These are phyloP conservation scores for Caenorhabditis becei DNA, from an alignment of 2,888 invertebrate genomes.

Conservation along the genomic window DNA sequence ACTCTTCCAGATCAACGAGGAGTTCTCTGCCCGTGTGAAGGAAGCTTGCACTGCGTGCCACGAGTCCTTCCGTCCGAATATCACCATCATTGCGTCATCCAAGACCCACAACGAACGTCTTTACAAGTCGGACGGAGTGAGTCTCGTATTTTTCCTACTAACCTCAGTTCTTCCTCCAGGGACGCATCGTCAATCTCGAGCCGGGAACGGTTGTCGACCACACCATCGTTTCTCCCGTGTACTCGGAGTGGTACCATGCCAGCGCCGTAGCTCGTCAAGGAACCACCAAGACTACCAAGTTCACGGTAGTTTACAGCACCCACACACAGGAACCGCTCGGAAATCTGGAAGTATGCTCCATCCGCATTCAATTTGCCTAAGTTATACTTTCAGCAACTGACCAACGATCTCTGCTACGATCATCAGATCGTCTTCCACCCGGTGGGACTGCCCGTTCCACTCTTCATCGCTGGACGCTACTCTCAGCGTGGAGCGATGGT, in stretches of 20 bases:
- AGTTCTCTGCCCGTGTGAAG: constrained; percentile 12
- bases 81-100: constrained; percentile 48
- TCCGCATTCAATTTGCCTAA: not conserved
- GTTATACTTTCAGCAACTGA: constrained; percentile 36
- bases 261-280: constrained; percentile 63
- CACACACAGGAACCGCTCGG: constrained; percentile 12
- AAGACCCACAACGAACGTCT: constrained; percentile 53
- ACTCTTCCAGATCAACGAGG: constrained; percentile 34
- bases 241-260: constrained; percentile 64
- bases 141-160: not conserved
- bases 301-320: constrained; percentile 47
- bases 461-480: constrained; percentile 61
- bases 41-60: constrained; percentile 12
- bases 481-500: constrained; percentile 58
- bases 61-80: constrained; percentile 9
- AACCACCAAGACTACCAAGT: constrained; percentile 62
- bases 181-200: constrained; percentile 46
- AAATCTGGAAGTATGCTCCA: not conserved
- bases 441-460: constrained; percentile 58
- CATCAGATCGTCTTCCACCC: constrained; percentile 64
- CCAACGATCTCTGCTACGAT: constrained; percentile 54
- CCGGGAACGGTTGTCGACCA: constrained; percentile 65
- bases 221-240: constrained; percentile 44
- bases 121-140: constrained; percentile 32
- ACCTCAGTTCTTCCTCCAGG: constrained; percentile 3